These are phyloP conservation scores for Sarcophaga carnaria DNA, from an alignment of 2,888 invertebrate species.

Conservation along the genomic window DNA sequence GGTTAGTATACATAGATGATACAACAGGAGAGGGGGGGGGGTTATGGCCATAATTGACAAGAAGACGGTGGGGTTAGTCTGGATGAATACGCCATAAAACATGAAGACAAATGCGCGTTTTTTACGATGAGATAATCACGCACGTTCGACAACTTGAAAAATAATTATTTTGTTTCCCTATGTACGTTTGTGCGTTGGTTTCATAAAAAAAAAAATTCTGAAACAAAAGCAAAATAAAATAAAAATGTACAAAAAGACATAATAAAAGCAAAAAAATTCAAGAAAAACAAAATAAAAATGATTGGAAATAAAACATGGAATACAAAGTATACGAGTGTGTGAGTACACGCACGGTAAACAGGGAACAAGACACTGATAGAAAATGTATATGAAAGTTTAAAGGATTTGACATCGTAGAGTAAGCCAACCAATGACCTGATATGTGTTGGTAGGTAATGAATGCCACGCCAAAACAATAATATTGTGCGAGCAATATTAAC, in stretches of 20 bases:
- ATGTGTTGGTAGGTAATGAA: no score
- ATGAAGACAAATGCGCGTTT: constrained; percentile 22
- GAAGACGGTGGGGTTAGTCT: neutral
- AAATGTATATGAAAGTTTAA: constrained; percentile 4
- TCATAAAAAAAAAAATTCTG: neutral
- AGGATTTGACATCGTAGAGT: no score
- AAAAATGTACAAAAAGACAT: neutral
- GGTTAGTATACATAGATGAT: neutral
- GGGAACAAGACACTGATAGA: constrained; percentile 13
- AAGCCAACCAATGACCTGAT: no score
- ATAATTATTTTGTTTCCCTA: constrained; percentile 66
- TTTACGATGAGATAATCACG: constrained; percentile 67
- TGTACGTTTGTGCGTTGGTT: constrained; percentile 42
- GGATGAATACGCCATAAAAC: neutral
- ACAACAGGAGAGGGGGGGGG: neutral
- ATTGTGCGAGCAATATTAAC: no score
- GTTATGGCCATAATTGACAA: neutral
- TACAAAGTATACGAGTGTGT: neutral
- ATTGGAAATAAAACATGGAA: neutral
- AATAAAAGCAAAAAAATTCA: neutral
- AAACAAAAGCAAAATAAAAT: neutral
- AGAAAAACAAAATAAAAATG: neutral
- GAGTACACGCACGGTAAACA: neutral
- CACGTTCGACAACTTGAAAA: constrained; percentile 73
- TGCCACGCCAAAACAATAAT: no score